Conservation (phyloP, 2,797 vertebrate species). For the Manis pentadactyla region DNA sequence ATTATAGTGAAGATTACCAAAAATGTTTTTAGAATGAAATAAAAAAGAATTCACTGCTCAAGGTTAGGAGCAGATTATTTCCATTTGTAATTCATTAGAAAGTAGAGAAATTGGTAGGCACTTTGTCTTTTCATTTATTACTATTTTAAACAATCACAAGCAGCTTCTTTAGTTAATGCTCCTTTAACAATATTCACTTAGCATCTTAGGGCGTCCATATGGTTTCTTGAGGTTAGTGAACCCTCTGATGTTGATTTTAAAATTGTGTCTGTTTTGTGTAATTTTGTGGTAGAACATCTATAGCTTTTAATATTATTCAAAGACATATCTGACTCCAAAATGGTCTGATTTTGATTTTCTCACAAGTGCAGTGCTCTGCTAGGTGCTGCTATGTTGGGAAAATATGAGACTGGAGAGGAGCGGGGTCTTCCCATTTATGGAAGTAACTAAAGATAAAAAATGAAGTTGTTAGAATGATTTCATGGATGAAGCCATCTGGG, state of each 20-base stretch:
- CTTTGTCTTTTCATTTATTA: slow-evolving; percentile 18
- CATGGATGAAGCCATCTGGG: background rate
- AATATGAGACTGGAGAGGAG: background rate
- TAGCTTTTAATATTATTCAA: slow-evolving; percentile 52
- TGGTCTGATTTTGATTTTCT: slow-evolving; percentile 18
- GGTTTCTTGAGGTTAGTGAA: background rate
- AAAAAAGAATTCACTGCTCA: background rate
- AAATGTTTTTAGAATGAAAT: slow-evolving; percentile 43
- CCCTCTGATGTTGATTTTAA: background rate
- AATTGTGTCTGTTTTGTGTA: background rate
- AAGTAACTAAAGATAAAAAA: slow-evolving; percentile 1
- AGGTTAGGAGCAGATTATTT: slow-evolving; percentile 2
- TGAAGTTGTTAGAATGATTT: slow-evolving; percentile 26
- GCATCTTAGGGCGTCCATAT: background rate
- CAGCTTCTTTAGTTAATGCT: background rate
- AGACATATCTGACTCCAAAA: background rate
- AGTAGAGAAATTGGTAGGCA: background rate
- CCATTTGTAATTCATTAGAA: background rate
- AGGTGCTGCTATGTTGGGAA: background rate
- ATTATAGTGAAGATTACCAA: background rate
- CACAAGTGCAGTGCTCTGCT: background rate
- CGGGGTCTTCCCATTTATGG: background rate
- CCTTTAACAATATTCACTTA: background rate
- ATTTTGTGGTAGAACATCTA: slow-evolving; percentile 16
- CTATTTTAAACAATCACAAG: background rate